A percentile compares a stretch with the other conserved stretches of the same genome.
These are phyloP conservation scores for Tiliacea aurago DNA, from an alignment of 2,888 invertebrate species.

Conservation along the genomic window DNA sequence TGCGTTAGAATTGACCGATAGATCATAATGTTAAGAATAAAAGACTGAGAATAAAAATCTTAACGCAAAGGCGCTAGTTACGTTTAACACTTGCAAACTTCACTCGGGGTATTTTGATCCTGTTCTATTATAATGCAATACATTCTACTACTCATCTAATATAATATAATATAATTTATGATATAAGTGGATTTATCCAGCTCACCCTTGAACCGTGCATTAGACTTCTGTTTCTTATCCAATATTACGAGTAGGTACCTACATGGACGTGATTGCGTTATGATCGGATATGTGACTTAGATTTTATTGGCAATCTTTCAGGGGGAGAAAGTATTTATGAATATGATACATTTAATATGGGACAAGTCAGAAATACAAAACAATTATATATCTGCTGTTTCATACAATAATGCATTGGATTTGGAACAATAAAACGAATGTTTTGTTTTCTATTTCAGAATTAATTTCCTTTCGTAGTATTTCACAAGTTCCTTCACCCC, in stretches of 20 bases:
- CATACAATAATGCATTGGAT: neutral
- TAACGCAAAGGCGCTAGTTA: no score
- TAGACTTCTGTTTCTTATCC: conserved; percentile 67
- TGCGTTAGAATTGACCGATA: no score
- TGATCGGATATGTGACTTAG: neutral
- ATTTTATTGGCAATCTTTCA: conserved; percentile 15
- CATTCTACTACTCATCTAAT: no score
- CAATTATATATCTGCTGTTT: neutral
- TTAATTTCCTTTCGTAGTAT: neutral
- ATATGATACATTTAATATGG: neutral
- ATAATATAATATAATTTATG: no score
- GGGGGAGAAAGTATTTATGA: neutral
- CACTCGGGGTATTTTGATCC: neutral
- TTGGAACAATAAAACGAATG: neutral
- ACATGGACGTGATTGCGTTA: conserved; percentile 44
- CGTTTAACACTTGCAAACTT: no score
- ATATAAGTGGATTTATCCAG: conserved; percentile 49
- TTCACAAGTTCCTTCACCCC: neutral
- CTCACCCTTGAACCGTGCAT: conserved; percentile 72
- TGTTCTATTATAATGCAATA: neutral
- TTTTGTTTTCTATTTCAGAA: neutral
- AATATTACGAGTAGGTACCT: conserved; percentile 25
- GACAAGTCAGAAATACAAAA: neutral
- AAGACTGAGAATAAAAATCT: no score
- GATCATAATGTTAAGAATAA: no score